Percentiles rank a stretch among this genome's conserved stretches.
These are phyloP conservation scores for Parus major DNA, from an alignment of 2,113 vertebrate species.

Conservation along the genomic window DNA sequence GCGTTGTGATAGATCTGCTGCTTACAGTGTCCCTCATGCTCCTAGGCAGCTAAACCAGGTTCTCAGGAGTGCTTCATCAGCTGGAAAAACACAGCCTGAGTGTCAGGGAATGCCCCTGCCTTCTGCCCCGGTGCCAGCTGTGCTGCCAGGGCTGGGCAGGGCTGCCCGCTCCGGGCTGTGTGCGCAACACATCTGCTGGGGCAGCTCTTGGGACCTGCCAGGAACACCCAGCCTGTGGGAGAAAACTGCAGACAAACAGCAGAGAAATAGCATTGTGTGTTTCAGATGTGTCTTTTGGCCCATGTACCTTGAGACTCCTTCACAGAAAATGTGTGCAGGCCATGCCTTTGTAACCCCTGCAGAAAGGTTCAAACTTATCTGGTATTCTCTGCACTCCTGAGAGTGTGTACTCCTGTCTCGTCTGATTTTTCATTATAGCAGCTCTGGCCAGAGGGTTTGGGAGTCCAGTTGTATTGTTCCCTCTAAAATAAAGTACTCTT, in stretches of 20 bases:
- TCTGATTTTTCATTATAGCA: neutral
- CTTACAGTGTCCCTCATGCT: neutral
- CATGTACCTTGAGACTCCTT: neutral
- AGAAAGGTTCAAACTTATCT: neutral
- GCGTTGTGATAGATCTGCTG: neutral
- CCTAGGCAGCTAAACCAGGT: neutral
- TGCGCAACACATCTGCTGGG: rapidly evolving
- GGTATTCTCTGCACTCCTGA: neutral
- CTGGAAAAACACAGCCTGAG: neutral
- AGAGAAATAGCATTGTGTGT: neutral
- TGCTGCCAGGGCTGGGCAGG: rapidly evolving
- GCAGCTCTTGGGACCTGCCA: neutral
- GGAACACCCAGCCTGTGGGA: neutral
- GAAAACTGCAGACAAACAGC: neutral
- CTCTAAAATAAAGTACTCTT: neutral
- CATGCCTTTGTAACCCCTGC: rapidly evolving
- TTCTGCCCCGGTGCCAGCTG: rapidly evolving
- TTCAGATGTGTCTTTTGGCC: neutral
- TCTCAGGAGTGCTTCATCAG: neutral
- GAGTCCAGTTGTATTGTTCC: neutral
- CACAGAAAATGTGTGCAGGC: neutral
- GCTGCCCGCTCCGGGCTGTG: rapidly evolving
- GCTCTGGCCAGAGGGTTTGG: neutral
- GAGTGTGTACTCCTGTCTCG: rapidly evolving
- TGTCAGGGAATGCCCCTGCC: neutral